Conservation (phyloP, 2,797 vertebrate genomes). For the Melanotaenia maccullochi region DNA sequence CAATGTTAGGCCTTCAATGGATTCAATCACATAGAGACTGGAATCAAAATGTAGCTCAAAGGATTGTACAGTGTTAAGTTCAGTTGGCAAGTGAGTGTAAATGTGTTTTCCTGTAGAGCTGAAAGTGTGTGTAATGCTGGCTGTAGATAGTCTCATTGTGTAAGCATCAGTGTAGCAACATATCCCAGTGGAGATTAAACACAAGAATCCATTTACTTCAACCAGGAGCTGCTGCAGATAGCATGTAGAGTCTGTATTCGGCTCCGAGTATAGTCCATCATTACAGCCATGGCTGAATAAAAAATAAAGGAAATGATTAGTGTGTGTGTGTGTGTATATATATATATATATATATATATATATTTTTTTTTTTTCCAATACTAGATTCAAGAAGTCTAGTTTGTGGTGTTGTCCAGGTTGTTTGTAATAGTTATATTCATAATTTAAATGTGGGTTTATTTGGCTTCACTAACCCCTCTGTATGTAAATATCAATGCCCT, state of each 20-base stretch:
- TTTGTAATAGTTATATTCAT: no score
- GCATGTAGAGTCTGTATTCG: slow-evolving; percentile 42
- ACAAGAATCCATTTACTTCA: slow-evolving; percentile 65
- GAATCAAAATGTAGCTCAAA: slow-evolving; percentile 27
- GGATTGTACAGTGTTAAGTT: slow-evolving; percentile 21
- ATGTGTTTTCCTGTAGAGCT: slow-evolving; percentile 32
- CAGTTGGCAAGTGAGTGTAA: slow-evolving; percentile 5
- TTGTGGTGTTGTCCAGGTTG: no score
- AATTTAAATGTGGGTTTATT: neutral
- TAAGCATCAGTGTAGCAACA: slow-evolving; percentile 64
- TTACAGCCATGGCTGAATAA: slow-evolving; percentile 26
- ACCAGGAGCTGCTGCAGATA: slow-evolving; percentile 47
- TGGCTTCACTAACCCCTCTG: neutral
- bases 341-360: no score
- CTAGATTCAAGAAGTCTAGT: neutral
- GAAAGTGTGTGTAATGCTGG: slow-evolving; percentile 40
- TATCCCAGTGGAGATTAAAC: slow-evolving; percentile 65
- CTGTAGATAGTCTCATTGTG: slow-evolving; percentile 65
- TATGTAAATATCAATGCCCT: neutral
- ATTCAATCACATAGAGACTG: slow-evolving; percentile 9
- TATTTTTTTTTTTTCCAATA: neutral
- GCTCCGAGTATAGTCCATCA: slow-evolving; percentile 29
- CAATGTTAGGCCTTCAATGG: slow-evolving; percentile 1
- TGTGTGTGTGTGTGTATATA: no score
- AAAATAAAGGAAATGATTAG: slow-evolving; percentile 8